Evolutionary conservation across 2,888 invertebrate genomes (phyloP).

Genomic region (Zaprionus obscuricornis): DNA sequence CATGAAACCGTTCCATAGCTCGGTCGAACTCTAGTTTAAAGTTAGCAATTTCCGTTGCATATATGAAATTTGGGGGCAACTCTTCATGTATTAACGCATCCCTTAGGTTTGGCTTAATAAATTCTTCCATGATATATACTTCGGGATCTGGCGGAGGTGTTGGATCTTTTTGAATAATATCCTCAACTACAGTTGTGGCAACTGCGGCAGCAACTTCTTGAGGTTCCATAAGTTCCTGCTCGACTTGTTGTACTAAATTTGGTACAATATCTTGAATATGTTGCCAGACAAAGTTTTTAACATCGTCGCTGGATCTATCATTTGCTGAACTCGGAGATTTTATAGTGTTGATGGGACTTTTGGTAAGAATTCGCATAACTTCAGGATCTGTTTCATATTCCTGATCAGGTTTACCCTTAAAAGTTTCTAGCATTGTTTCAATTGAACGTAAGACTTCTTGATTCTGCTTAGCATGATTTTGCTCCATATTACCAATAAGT

Average conservation of each 20-base stretch:
- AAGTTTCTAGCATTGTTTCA: constrained; percentile 79
- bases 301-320: constrained; percentile 67
- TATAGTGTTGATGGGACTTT: constrained; percentile 81
- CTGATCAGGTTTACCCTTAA: constrained; percentile 66
- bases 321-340: constrained; percentile 43
- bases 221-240: constrained; percentile 79
- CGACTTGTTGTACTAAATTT: constrained; percentile 82
- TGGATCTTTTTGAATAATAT: constrained; percentile 12
- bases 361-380: constrained; percentile 79
- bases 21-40: constrained; percentile 72
- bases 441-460: constrained; percentile 79
- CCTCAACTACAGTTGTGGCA: neutral
- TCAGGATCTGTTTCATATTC: constrained; percentile 78
- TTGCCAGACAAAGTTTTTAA: constrained; percentile 82
- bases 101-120: constrained; percentile 80
- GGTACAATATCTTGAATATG: constrained; percentile 83
- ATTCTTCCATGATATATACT: constrained; percentile 79
- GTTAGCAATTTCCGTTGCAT: constrained; percentile 72
- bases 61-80: constrained; percentile 59
- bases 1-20: constrained; percentile 54
- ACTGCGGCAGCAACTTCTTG: constrained; percentile 7
- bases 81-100: constrained; percentile 73
- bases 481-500: constrained; percentile 83
- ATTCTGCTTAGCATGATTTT: constrained; percentile 82
- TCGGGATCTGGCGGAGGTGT: constrained; percentile 58